Conservation (phyloP, 2,797 vertebrate genomes). For the Carcharodon carcharias region DNA sequence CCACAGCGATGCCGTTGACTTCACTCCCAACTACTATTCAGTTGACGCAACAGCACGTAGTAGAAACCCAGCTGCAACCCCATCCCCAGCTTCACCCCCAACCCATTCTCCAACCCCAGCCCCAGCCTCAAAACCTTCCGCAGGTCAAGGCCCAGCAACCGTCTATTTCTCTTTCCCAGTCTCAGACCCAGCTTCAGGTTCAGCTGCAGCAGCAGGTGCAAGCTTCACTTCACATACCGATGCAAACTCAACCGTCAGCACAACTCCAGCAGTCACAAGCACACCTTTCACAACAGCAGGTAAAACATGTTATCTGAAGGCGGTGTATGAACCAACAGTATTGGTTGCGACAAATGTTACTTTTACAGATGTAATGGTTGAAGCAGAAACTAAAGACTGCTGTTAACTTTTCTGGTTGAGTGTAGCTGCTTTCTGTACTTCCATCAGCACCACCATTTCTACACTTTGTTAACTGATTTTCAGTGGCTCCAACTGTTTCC, state of each 20-base stretch:
- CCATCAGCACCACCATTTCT: background rate
- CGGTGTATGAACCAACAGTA: background rate
- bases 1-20: constrained; percentile 59
- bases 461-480: background rate
- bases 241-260: constrained; percentile 55
- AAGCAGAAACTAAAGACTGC: background rate
- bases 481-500: background rate
- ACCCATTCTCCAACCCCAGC: constrained; percentile 50
- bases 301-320: constrained; percentile 36
- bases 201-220: constrained; percentile 74
- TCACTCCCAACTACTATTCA: constrained; percentile 59
- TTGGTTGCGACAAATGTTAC: background rate
- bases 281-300: constrained; percentile 58
- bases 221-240: constrained; percentile 65
- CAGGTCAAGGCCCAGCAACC: constrained; percentile 68
- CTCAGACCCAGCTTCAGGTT: constrained; percentile 63
- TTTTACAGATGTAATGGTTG: background rate
- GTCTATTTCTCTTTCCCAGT: constrained; percentile 49
- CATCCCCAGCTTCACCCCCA: constrained; percentile 39
- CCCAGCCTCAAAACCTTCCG: constrained; percentile 55
- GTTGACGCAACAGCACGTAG: constrained; percentile 64
- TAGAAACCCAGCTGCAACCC: constrained; percentile 58
- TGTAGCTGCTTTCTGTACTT: background rate
- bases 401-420: background rate
- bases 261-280: constrained; percentile 61